Evolutionary conservation across 30 jellyfish, hydroid and myxozoan species (phyloP).

Genomic region (Pseudorhiza aurosa): DNA sequence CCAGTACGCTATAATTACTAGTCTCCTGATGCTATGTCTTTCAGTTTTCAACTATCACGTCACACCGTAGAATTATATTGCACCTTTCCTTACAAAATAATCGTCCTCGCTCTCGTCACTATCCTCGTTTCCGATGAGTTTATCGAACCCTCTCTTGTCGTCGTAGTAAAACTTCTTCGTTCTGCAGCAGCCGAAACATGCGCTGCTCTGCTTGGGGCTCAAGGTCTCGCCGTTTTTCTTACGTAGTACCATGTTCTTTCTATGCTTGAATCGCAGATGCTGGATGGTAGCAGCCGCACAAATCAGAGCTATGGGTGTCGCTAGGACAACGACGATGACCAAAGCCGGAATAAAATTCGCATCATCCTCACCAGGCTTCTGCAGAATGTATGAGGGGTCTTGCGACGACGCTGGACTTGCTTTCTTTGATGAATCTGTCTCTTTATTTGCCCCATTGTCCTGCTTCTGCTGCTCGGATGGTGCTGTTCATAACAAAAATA

Average conservation of each 20-base stretch:
- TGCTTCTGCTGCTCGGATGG: not conserved
- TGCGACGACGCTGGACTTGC: conserved; percentile 4
- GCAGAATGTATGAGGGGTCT: conserved; percentile 3
- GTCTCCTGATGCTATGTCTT: no score
- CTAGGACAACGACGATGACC: conserved; percentile 87
- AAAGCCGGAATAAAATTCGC: conserved; percentile 78
- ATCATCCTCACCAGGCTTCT: conserved; percentile 50
- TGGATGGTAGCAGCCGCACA: conserved; percentile 85
- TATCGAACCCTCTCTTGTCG: conserved; percentile 62
- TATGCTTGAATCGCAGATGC: conserved; percentile 67
- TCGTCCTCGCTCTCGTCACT: conserved; percentile 71
- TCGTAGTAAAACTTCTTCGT: conserved; percentile 87
- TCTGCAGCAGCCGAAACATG: conserved; percentile 73
- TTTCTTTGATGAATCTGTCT: no score
- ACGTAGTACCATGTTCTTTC: conserved; percentile 54
- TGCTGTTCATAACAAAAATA: no score
- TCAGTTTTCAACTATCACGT: no score
- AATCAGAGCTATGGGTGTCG: conserved; percentile 88
- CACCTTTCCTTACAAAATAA: conserved; percentile 71
- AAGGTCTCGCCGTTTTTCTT: conserved; percentile 31
- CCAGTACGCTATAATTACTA: no score
- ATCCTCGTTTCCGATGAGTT: conserved; percentile 63
- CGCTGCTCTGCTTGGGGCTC: conserved; percentile 21
- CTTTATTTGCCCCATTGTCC: not conserved
- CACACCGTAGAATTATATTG: conserved; percentile 37